phyloP scores from a whole-genome alignment of 2,113 vertebrate genomes.

The Thamnaconus septentrionalis region DNA sequence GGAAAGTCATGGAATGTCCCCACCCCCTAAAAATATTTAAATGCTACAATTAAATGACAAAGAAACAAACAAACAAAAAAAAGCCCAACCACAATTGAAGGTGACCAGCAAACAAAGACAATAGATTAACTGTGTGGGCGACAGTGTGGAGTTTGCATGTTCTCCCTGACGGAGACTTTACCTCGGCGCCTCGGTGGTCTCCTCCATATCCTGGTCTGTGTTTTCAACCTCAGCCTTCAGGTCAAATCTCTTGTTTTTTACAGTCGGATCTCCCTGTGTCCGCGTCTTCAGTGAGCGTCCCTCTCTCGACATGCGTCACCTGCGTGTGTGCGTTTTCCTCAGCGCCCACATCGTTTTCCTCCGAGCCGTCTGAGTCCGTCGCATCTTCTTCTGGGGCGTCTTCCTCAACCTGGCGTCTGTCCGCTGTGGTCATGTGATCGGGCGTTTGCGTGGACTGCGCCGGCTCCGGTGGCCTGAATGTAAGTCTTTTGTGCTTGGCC shows the following conservation, averaged over 20 bases:
- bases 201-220: background rate
- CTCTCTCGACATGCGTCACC: background rate
- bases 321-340: background rate
- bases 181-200: constrained; percentile 23
- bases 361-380: background rate
- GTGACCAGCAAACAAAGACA: too few species aligned
- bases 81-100: too few species aligned
- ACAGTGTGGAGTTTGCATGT: too few species aligned
- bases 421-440: background rate
- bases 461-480: constrained; percentile 35
- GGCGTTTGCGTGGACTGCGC: background rate
- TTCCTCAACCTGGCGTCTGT: background rate
- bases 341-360: background rate
- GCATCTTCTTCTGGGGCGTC: background rate
- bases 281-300: background rate
- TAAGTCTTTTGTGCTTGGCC: constrained; percentile 14
- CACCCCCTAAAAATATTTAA: too few species aligned
- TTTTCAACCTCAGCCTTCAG: background rate
- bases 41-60: too few species aligned
- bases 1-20: too few species aligned
- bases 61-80: too few species aligned
- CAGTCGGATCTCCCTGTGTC: background rate
- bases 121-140: too few species aligned
- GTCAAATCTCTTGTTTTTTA: background rate
- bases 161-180: background rate